These are phyloP conservation scores for Eupristina koningsbergeri DNA, from an alignment of 1,140 invertebrate species.

Conservation along the genomic window DNA sequence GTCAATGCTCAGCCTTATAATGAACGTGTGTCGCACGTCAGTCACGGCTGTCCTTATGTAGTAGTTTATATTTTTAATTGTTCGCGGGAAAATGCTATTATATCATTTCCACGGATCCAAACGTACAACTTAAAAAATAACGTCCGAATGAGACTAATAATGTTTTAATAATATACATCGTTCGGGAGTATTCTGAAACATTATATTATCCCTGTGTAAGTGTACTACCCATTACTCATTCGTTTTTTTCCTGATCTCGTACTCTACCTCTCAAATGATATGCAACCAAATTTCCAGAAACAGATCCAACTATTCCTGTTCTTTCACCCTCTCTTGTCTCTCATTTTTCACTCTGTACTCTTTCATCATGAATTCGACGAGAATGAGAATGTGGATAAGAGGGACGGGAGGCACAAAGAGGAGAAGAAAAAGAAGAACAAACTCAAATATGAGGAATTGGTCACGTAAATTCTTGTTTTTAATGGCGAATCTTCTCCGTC, in stretches of 20 bases:
- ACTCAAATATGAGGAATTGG: background rate
- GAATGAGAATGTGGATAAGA: background rate
- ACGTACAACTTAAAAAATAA: background rate
- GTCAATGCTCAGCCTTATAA: background rate
- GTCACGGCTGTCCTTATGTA: background rate
- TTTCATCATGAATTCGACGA: background rate
- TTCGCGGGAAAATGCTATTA: slow-evolving; percentile 17
- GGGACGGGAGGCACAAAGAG: background rate
- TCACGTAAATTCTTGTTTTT: background rate
- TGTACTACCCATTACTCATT: slow-evolving; percentile 35
- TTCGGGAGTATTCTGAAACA: slow-evolving; percentile 38
- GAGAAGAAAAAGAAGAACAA: background rate
- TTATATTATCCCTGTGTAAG: background rate
- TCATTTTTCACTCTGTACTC: background rate
- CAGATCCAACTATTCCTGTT: background rate
- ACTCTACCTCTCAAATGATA: slow-evolving; percentile 22
- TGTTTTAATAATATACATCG: slow-evolving; percentile 40
- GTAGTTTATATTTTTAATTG: background rate
- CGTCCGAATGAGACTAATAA: slow-evolving; percentile 33
- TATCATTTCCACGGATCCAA: slow-evolving; percentile 22
- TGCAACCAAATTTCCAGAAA: slow-evolving; percentile 22
- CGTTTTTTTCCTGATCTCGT: background rate
- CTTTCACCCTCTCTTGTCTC: background rate
- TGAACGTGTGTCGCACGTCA: background rate
- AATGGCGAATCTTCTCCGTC: background rate